These are phyloP conservation scores for Oreamnos americanus DNA, from an alignment of 2,113 vertebrate genomes.

Conservation along the genomic window DNA sequence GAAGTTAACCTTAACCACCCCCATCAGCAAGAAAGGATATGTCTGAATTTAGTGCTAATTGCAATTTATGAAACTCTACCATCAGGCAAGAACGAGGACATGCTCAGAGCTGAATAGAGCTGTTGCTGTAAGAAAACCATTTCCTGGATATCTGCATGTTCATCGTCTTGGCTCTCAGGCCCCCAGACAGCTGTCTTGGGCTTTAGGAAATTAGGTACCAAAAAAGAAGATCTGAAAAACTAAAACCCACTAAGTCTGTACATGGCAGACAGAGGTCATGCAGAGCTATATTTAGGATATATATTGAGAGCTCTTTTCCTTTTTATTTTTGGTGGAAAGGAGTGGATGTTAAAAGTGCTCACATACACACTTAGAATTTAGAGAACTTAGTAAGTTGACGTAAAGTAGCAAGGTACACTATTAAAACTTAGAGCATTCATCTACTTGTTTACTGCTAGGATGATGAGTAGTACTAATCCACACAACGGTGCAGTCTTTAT, in stretches of 20 bases:
- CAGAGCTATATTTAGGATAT: background rate
- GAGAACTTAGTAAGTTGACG: background rate
- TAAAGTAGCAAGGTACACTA: background rate
- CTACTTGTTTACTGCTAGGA: background rate
- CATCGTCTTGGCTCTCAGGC: background rate
- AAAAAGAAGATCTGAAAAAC: constrained; percentile 52
- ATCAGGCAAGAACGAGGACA: background rate
- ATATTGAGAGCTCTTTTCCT: background rate
- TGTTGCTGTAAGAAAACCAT: constrained; percentile 16
- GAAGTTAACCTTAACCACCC: background rate
- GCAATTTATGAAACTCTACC: background rate
- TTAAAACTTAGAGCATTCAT: background rate
- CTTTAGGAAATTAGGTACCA: constrained; percentile 46
- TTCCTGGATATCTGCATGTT: constrained; percentile 37
- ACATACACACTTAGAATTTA: background rate
- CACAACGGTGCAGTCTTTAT: background rate
- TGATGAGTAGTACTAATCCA: background rate
- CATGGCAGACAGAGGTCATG: background rate
- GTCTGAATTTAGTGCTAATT: background rate
- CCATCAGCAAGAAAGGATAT: background rate
- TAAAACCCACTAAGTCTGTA: background rate
- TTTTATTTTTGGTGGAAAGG: background rate
- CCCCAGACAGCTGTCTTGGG: constrained; percentile 7
- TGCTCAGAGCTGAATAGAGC: background rate
- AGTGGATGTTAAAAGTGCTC: background rate